Base-by-base conservation (phyloP, 1,140 invertebrate genomes). In the Homalodisca vitripennis region DNA sequence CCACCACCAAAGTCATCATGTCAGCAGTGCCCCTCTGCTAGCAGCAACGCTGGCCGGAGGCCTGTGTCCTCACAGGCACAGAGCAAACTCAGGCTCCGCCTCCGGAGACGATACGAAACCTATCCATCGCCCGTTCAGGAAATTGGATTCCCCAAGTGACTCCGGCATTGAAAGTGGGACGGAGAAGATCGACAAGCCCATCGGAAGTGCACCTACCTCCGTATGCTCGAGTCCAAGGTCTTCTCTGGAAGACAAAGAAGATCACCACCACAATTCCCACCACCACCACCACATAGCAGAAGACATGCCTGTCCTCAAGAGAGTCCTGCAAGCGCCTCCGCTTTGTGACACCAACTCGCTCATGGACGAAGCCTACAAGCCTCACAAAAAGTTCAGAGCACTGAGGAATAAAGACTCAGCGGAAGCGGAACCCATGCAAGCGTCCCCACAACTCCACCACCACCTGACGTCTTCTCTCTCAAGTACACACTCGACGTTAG, bases 351-450 rank as follows among this genome's bases (percentile, higher is more conserved):
- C 92, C 48, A 92, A 92, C 75, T 91, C 91, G 0, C 79, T 96
- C 46, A 95, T 96, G 93, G 93, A 95, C 77, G 93, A 95, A 80
- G 93, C 93, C 0, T 96, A 96, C 82, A 93, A 95, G 76, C 93
- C 93, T 53, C 94, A 97, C 83, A 97, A 97, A 79, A 97, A 97
- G 78, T 96, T 97, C 85, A 86, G 94, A 2, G 91, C 91, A 0
- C 79, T 92, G 74, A 81, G 92, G 3, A 87, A 89, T 74, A 90
- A 91, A 72, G 90, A 92, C 73, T 89, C 87, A 2, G 89, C 90
- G 29, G 89, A 90, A 73, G 89, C 90, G 0, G 91, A 92, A 73
- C 84, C 86, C 0, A 77, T 81, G 29, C 66, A 70, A n/a, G 65
- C 73, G 6, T 80, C 80, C n/a, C 69, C 72, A 2, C 82, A 81